Evolutionary conservation across 1,140 invertebrate genomes (phyloP), one percentile per base, ranked within the genome.

Genomic region (Habropoda laboriosa): DNA sequence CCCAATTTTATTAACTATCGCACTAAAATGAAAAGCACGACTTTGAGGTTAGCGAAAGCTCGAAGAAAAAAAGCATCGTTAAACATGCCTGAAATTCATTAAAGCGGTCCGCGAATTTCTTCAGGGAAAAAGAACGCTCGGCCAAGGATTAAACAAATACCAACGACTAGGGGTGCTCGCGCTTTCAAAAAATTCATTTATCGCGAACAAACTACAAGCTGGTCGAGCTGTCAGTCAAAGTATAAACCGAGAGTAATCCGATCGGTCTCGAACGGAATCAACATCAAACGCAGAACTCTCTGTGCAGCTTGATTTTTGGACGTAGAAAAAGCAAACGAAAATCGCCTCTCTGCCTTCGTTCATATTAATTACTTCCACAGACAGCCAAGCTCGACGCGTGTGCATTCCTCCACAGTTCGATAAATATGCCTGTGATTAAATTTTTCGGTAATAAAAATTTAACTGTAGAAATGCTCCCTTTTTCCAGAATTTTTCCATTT

Each of bases 181-280:
- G 27, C 18, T 38, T 40, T 38, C n/a, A 24, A 71, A 53, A 71
- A 57, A 71, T 71, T 71, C 27, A 57, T 57, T 71, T 71, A 71
- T 71, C 18, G 18, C 7, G 38, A 42, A 42, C 51, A 57, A 57
- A 40, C 51, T 71, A n/a, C 51, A 57, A 24, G 68, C 51, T 42
- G 68, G 12, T 42, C 6, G 38, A 71, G 24, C 68, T 71, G 68
- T 70, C 67, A 53, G 67, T 71, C 68, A 71, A 71, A 71, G 68
- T 40, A 57, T 40, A 42, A 71, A 57, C 38, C 51, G 51, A 57
- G 68, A 57, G 51, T 71, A 71, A 71, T 71, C 51, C 51, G 68
- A 71, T 71, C 35, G 51, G 27, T 71, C 38, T 71, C 38, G 68
- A 68, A 70, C 67, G 35, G 35, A 55, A 57, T 57, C 68, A 71